phyloP scores from a whole-genome alignment of 2,113 vertebrate genomes.

The Pluvialis apricaria region DNA sequence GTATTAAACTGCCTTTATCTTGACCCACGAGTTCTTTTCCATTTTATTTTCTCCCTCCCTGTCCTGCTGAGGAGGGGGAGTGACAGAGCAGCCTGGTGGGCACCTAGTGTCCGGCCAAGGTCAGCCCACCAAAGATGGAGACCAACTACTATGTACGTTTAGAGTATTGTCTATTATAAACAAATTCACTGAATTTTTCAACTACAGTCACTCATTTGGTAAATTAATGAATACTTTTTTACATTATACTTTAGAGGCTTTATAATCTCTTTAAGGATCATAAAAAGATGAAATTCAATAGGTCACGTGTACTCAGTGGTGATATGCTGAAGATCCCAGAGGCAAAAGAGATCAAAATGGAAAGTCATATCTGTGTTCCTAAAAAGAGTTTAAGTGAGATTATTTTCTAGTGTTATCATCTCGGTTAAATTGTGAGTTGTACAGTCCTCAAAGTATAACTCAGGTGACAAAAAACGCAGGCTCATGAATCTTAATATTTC shows the following conservation, averaged over 20 bases:
- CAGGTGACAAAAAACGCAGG: neutral
- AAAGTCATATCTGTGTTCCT: neutral
- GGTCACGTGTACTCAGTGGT: neutral
- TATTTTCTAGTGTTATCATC: neutral
- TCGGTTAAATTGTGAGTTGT: neutral
- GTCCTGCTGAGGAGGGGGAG: no score
- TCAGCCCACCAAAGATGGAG: neutral
- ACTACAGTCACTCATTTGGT: neutral
- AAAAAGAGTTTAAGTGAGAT: neutral
- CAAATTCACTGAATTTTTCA: neutral
- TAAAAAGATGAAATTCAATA: neutral
- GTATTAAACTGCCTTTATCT: neutral
- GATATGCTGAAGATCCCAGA: neutral
- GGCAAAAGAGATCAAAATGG: neutral
- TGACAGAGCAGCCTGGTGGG: rapidly evolving
- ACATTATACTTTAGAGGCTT: neutral
- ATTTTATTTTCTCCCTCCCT: neutral
- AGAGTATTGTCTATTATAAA: neutral
- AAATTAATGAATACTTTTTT: neutral
- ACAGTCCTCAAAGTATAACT: neutral
- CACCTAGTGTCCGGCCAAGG: neutral
- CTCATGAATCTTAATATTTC: neutral
- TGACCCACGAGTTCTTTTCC: neutral
- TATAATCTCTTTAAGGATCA: neutral
- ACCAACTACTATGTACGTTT: neutral